Percentiles rank a stretch among this genome's conserved stretches.
phyloP scores from a whole-genome alignment of 2,113 vertebrate genomes.

The Diadophis punctatus region DNA sequence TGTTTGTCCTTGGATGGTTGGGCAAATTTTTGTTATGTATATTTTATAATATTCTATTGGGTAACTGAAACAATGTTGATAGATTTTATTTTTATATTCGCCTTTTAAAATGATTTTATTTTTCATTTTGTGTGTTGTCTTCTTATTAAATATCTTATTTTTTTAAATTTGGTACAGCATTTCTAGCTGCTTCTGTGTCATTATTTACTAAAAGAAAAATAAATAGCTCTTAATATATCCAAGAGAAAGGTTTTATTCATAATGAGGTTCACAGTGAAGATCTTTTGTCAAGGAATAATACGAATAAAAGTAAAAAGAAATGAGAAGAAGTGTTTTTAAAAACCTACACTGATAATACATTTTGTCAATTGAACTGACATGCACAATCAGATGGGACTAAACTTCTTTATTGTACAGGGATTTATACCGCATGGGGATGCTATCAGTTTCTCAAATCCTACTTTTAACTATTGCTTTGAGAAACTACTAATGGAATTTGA shows the following conservation, averaged over 20 bases:
- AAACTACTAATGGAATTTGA: conserved; percentile 23
- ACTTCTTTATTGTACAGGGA: neutral
- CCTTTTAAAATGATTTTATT: neutral
- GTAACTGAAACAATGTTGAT: neutral
- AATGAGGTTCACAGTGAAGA: neutral
- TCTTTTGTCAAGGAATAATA: neutral
- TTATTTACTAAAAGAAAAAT: neutral
- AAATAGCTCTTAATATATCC: neutral
- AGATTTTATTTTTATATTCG: neutral
- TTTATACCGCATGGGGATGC: neutral
- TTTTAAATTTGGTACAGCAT: neutral
- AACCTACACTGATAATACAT: neutral
- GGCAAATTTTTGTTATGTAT: neutral
- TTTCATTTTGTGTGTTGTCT: neutral
- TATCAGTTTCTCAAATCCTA: neutral
- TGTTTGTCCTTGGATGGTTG: neutral
- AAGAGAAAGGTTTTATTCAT: neutral
- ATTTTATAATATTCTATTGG: neutral
- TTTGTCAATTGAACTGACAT: neutral
- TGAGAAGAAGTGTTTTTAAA: neutral
- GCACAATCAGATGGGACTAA: neutral
- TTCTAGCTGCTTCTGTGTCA: neutral
- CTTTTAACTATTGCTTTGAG: conserved; percentile 4
- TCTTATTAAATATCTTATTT: neutral
- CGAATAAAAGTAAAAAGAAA: neutral